phyloP scores from a whole-genome alignment of 2,113 vertebrate species.

The Spheniscus mendiculus region DNA sequence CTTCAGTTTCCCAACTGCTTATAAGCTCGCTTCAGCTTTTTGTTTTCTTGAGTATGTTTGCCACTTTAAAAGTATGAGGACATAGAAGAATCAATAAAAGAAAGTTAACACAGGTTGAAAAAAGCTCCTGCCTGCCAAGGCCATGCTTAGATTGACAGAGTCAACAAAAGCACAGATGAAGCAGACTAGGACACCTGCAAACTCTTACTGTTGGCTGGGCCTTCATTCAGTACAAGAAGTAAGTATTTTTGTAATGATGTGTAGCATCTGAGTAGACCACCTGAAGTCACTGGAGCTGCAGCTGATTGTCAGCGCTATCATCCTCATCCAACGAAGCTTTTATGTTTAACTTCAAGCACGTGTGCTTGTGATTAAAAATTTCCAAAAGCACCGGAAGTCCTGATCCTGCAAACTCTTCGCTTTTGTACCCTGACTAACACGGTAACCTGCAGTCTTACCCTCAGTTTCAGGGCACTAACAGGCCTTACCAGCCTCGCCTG shows the following conservation, averaged over 20 bases:
- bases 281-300: not conserved
- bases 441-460: not conserved
- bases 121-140: conserved; percentile 25
- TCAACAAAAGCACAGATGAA: conserved; percentile 52
- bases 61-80: conserved; percentile 27
- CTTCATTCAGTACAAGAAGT: not conserved
- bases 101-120: conserved; percentile 44
- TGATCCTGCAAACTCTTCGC: not conserved
- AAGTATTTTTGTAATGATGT: not conserved
- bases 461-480: not conserved
- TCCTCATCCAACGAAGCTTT: not conserved
- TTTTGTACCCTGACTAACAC: not conserved
- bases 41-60: conserved; percentile 16
- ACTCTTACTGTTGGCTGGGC: not conserved
- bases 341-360: not conserved
- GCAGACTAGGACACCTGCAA: conserved; percentile 41
- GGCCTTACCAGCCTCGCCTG: not conserved
- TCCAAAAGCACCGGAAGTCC: not conserved
- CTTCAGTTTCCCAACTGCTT: not conserved
- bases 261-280: not conserved
- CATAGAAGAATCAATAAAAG: conserved; percentile 40
- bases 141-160: conserved; percentile 6
- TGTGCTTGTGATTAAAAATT: not conserved
- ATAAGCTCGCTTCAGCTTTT: not conserved
- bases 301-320: not conserved